A percentile compares a stretch with the other conserved stretches of the same genome.
Evolutionary conservation across 1,140 invertebrate genomes (phyloP).

Genomic region (Drosophila grimshawi): DNA sequence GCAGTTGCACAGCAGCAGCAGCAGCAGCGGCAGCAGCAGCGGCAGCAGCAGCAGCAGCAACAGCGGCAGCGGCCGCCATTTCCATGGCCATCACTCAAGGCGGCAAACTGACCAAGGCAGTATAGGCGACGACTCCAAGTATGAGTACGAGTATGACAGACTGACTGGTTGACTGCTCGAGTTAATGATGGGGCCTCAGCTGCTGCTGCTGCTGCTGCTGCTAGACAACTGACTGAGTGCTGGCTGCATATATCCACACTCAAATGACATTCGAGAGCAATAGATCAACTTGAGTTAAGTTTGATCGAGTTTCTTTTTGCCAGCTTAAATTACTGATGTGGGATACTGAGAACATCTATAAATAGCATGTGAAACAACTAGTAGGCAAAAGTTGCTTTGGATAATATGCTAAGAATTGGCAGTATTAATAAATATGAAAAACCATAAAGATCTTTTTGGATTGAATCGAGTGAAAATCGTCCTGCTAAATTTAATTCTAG

Average conservation of each 20-base stretch:
- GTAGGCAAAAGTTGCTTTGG: too few relatives aligned
- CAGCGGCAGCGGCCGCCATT: slow-evolving; percentile 19
- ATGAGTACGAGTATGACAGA: slow-evolving; percentile 31
- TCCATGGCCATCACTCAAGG: slow-evolving; percentile 66
- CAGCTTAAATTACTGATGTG: background rate
- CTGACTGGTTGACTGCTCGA: slow-evolving; percentile 62
- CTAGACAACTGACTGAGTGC: slow-evolving; percentile 37
- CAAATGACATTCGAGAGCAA: slow-evolving; percentile 46
- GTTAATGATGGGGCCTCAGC: slow-evolving; percentile 65
- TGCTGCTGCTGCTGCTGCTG: slow-evolving; percentile 10
- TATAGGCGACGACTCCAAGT: background rate
- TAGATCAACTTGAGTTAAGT: slow-evolving; percentile 15
- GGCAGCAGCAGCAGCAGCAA: background rate
- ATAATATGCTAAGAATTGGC: too few relatives aligned
- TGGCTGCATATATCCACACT: slow-evolving; percentile 39
- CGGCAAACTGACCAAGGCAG: slow-evolving; percentile 22
- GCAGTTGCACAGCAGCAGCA: slow-evolving; percentile 9
- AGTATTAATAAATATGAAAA: too few relatives aligned
- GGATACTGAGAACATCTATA: too few relatives aligned
- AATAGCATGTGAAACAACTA: too few relatives aligned
- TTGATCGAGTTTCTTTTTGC: background rate
- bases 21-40: background rate
- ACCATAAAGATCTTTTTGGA: too few relatives aligned
- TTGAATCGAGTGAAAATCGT: too few relatives aligned
- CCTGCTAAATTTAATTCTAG: too few relatives aligned